Evolutionary conservation across 2,113 vertebrate species (phyloP), one percentile per base, ranked within the genome.

Genomic region (Pantherophis guttatus): DNA sequence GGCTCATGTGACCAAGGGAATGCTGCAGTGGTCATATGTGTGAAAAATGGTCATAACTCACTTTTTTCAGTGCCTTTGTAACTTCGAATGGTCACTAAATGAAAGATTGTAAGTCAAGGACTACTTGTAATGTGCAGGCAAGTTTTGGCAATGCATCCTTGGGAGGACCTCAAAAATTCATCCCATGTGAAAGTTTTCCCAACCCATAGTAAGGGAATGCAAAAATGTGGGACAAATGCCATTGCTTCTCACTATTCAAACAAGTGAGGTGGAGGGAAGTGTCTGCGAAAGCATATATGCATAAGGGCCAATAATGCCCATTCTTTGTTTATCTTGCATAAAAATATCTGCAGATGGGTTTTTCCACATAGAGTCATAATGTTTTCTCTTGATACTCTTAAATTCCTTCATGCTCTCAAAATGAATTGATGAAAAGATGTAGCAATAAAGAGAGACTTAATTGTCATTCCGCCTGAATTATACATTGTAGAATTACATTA

Each of bases 401-500:
- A 86, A 90, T 75, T 93, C 90, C 91, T 95, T 95, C 93, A 87
- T 54, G 70, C 70, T 96, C 15, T 12, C 70, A 89, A 94, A 94
- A 59, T 53, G 87, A 88, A 88, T 1, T 94, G 88, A 62, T 95
- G 13, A 39, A 93, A 94, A 89, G 93, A 88, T 26, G 96, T 11
- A 88, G 87, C 70, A 90, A 90, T 90, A 65, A 94, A 87, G 75
- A 87, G 75, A 92, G 58, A 65, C 53, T 88, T 95, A 92, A 93
- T 65, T 96, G 95, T 88, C 92, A 89, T 95, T 91, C 92, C 33
- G 89, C 93, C 90, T 95, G 44, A 65, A 93, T 2, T 87, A 2
- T 94, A 75, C 90, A 94, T 94, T 89, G 90, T 94, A 95, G 95
- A 93, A 96, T 95, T 86, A 93, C 93, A 29, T 50, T 93, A 96